Evolutionary conservation across 2,113 vertebrate genomes (phyloP).

Genomic region (Alces alces): DNA sequence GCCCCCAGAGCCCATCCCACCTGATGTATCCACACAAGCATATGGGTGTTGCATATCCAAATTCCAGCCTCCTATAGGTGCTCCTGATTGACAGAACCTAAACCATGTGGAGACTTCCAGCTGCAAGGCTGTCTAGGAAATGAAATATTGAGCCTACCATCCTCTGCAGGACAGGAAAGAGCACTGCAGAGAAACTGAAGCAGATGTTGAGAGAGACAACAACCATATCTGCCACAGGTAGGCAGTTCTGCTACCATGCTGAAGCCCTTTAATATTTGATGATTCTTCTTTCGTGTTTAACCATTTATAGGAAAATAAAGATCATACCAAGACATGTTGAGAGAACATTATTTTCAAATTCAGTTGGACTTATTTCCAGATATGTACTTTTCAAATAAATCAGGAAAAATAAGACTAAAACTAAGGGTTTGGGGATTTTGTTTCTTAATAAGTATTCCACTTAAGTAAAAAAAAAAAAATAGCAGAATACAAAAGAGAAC

Average conservation of each 20-base stretch:
- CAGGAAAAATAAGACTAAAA: background rate
- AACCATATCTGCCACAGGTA: background rate
- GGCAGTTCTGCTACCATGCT: background rate
- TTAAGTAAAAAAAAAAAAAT: background rate
- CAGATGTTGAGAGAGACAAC: background rate
- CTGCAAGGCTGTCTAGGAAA: background rate
- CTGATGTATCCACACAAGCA: background rate
- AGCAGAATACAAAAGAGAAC: background rate
- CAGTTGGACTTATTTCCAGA: background rate
- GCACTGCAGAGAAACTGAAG: background rate
- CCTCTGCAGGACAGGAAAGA: background rate
- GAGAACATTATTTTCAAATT: background rate
- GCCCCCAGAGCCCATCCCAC: background rate
- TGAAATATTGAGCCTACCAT: background rate
- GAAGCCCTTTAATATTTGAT: background rate
- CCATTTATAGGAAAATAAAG: background rate
- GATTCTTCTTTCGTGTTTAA: background rate
- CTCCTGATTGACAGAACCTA: background rate
- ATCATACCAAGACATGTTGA: background rate
- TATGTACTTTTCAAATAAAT: background rate
- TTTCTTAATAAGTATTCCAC: background rate
- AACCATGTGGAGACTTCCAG: background rate
- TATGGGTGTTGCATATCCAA: background rate
- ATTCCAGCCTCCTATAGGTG: background rate
- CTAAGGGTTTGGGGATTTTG: background rate